Base-by-base conservation (phyloP, 2,797 vertebrate species). In the Coracias cyanogaster region DNA sequence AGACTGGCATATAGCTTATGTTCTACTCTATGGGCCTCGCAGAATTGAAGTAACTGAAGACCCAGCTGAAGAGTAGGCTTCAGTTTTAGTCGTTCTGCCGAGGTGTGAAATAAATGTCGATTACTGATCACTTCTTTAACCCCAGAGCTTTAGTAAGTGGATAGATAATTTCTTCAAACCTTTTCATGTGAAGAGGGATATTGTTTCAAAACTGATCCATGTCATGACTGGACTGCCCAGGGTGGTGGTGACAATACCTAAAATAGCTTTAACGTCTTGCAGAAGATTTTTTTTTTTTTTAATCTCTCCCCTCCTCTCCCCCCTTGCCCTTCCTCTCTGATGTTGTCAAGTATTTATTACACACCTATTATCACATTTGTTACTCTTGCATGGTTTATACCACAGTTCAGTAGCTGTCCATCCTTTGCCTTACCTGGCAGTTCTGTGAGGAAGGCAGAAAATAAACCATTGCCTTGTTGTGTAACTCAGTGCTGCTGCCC, bases 1-100 rank as follows among this genome's bases (percentile, higher is more conserved):
- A 77, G 99, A 99, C 98, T 99, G 99, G 99, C 99, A 99, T 96
- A 99, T 99, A 98, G 99, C 99, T 33, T 99, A 99, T 25, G 99
- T 99, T 97, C 98, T 99, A 94, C 98, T 99, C 77, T 99, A 99
- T 4, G 99, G 99, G 55, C 99, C 99, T 25, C 99, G 99, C 83
- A 98, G 99, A 96, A 98, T 99, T 89, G 99, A 99, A 97, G 96
- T 99, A 58, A 95, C 98, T 58, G 98, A 99, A 97, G 98, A 98
- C 29, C 98, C 98, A 85, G 96, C 95, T 67, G 98, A 99, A 94
- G 98, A 99, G 98, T 98, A 98, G 97, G 98, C 98, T 98, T 98
- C 96, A 96, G 69, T 92, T 94, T 46, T 91, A 98, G 98, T 98
- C 98, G 96, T 98, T 99, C 98, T 99, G 98, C 98, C 98, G 99